Conservation (phyloP, 1,140 invertebrate species). For the Halesus radiatus region DNA sequence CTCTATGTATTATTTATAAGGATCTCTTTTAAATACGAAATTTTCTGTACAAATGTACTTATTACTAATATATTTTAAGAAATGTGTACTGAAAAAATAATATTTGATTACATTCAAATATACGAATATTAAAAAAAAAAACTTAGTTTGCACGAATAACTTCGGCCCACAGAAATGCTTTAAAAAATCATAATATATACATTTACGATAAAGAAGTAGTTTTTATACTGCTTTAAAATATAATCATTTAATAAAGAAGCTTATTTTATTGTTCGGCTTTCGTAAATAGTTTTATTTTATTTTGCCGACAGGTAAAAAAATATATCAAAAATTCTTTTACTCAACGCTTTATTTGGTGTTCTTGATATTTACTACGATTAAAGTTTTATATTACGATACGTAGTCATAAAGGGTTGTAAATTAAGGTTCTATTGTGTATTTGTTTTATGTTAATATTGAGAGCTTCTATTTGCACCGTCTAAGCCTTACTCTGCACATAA, state of each 20-base stretch:
- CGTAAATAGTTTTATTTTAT: not conserved
- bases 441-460: not conserved
- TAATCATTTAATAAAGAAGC: not conserved
- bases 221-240: constrained; percentile 19
- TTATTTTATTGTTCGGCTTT: not conserved
- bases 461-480: not conserved
- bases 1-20: too few relatives aligned
- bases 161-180: constrained; percentile 29
- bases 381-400: not conserved
- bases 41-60: too few relatives aligned
- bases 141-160: not conserved
- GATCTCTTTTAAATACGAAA: too few relatives aligned
- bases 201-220: not conserved
- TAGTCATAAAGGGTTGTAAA: not conserved
- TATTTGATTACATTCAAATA: not conserved
- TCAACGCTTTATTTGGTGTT: constrained; percentile 2
- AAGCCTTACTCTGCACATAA: constrained; percentile 6
- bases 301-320: not conserved
- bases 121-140: too few relatives aligned
- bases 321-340: too few relatives aligned
- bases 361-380: not conserved
- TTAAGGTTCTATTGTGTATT: too few relatives aligned
- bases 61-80: too few relatives aligned
- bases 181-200: constrained; percentile 11
- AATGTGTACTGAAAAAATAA: not conserved